Evolutionary conservation across 1,140 invertebrate genomes (phyloP).

Genomic region (Cherax quadricarinatus): DNA sequence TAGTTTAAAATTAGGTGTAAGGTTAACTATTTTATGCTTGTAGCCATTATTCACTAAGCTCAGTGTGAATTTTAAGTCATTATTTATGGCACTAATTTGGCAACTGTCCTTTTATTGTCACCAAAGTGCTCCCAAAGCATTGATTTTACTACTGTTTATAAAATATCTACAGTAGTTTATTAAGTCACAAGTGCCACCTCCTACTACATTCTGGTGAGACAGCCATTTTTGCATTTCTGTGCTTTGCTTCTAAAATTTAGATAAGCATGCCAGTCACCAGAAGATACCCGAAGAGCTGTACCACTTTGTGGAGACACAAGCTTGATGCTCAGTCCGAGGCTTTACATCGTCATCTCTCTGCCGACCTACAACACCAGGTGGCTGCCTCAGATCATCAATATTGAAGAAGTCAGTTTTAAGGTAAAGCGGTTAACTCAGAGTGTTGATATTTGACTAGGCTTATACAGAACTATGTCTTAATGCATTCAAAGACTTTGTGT

Average conservation of each 20-base stretch:
- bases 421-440: neutral
- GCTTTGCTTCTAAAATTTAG: slow-evolving; percentile 4
- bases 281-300: slow-evolving; percentile 52
- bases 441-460: neutral
- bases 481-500: too few species aligned
- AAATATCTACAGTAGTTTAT: neutral
- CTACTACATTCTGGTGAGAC: neutral
- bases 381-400: neutral
- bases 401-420: neutral
- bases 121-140: neutral
- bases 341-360: slow-evolving; percentile 59
- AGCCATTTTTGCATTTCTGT: slow-evolving; percentile 18
- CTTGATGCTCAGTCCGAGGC: slow-evolving; percentile 61
- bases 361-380: slow-evolving; percentile 47
- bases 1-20: neutral
- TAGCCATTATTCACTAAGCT: too few species aligned
- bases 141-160: neutral
- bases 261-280: slow-evolving; percentile 36
- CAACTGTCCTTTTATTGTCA: neutral
- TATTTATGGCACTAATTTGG: neutral
- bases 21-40: neutral
- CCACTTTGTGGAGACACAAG: slow-evolving; percentile 34
- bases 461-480: too few species aligned
- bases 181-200: neutral
- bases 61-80: neutral